Conservation (phyloP, 2,888 invertebrate species). For the Drosophila kambysellisi region DNA sequence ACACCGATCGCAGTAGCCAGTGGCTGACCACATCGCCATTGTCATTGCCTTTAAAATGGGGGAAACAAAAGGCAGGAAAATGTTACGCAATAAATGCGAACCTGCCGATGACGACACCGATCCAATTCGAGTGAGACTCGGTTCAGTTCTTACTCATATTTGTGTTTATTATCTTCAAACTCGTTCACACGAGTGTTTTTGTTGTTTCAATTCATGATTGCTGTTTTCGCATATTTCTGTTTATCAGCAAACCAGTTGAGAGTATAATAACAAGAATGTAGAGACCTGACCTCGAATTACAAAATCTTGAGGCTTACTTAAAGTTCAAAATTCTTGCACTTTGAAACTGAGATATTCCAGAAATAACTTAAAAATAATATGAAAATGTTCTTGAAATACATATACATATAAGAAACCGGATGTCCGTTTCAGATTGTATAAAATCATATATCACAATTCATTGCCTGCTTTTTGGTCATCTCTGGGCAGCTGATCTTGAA, state of each 20-base stretch:
- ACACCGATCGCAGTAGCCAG: not conserved
- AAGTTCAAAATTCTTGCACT: not conserved
- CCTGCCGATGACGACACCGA: conserved; percentile 37
- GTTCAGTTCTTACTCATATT: conserved; percentile 14
- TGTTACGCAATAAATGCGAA: conserved; percentile 5
- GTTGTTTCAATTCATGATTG: not conserved
- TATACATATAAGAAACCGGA: not conserved
- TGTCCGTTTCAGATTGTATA: not conserved
- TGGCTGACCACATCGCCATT: not conserved
- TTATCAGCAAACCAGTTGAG: conserved; percentile 13
- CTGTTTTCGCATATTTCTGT: conserved; percentile 10
- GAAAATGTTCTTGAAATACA: not conserved
- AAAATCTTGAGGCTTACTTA: not conserved
- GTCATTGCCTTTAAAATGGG: not conserved
- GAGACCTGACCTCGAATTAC: not conserved
- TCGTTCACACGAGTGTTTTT: conserved; percentile 1
- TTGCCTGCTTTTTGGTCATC: not conserved
- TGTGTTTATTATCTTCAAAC: conserved; percentile 15
- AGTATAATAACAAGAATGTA: not conserved
- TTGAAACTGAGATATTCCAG: too few species aligned
- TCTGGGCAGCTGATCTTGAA: conserved; percentile 22
- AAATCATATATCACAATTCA: not conserved
- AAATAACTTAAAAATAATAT: not conserved
- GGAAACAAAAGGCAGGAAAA: not conserved
- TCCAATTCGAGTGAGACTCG: conserved; percentile 13